These are phyloP conservation scores for Schizopygopsis pylzovi DNA, from an alignment of 2,797 vertebrate species.

Conservation along the genomic window DNA sequence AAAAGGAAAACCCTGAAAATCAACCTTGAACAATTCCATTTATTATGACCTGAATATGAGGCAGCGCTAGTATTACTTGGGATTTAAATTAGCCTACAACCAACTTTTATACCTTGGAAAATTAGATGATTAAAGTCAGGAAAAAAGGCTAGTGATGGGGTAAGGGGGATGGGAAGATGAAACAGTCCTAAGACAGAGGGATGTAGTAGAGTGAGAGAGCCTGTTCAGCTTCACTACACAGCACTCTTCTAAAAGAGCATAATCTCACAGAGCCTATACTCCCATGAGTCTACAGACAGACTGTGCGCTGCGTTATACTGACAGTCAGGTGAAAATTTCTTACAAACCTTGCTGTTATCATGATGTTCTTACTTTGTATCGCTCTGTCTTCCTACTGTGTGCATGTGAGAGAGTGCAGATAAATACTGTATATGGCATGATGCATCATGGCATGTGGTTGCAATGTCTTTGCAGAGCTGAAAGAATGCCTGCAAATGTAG, in stretches of 20 bases:
- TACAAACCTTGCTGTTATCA: constrained; percentile 57
- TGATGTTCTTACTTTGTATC: constrained; percentile 57
- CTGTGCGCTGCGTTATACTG: constrained; percentile 46
- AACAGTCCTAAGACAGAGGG: constrained; percentile 40
- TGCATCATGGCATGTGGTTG: neutral
- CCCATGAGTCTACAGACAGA: constrained; percentile 67
- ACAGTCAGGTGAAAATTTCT: constrained; percentile 46
- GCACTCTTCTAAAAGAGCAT: constrained; percentile 70
- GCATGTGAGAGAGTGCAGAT: neutral
- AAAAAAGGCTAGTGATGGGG: constrained; percentile 48
- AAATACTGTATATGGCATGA: constrained; percentile 28
- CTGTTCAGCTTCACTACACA: constrained; percentile 74
- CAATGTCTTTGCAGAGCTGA: constrained; percentile 53
- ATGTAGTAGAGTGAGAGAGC: constrained; percentile 60
- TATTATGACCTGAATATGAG: constrained; percentile 55
- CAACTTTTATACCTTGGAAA: constrained; percentile 50
- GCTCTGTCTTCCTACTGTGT: constrained; percentile 65
- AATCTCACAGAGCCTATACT: constrained; percentile 71
- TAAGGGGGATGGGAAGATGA: constrained; percentile 44
- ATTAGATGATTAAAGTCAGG: constrained; percentile 60
- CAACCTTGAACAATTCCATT: constrained; percentile 44
- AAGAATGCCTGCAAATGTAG: constrained; percentile 47
- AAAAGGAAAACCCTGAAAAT: constrained; percentile 27
- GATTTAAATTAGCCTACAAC: constrained; percentile 60
- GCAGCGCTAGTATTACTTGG: constrained; percentile 32